Base-by-base conservation (phyloP, 2,888 invertebrate genomes). In the Ecdyonurus torrentis region DNA sequence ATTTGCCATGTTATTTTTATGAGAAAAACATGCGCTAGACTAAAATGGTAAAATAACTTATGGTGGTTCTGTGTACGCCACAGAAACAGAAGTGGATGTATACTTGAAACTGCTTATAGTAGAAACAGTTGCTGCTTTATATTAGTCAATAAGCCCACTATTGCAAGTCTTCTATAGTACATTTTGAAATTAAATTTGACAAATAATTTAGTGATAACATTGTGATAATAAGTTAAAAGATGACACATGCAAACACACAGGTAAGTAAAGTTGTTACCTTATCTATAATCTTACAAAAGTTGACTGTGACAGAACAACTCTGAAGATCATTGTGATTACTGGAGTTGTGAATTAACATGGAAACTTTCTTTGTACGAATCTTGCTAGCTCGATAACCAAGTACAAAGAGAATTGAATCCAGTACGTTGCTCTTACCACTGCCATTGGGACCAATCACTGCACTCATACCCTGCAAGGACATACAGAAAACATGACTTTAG, bases 371-470 rank as follows among this genome's bases (percentile, higher is more conserved):
- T 0, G 95, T 92, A 23, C 99, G 83, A 66, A 99, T 95, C 76
- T 95, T 97, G 59, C 87, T 84, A 0, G 98, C 95, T 70, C 97
- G 81, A 73, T 93, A 98, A 1, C 99, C 99, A 78, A 99, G 99
- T 0, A 99, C 99, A 79, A 99, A 99, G 66, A 99, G 78, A 89
- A 99, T 91, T 0, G 99, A 93, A 76, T 99, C 99, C 69, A 99
- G 99, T 0, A 98, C 95, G 74, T 99, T 99, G 69, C 96, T 96
- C 74, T 99, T 99, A 0, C 99, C 99, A 74, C 95, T 97, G 23
- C 99, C 99, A 76, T 99, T 99, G 0, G 99, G 98, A 0, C 99
- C 99, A 67, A 99, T 88, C 63, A 99, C 95, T 1, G 96, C 85
- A 3, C 97, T 93, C 71, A 97, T 98, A 72, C 91, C 91, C 89